Percentiles rank a stretch among this genome's conserved stretches.
Evolutionary conservation across 2,113 vertebrate genomes (phyloP).

Genomic region (Cairina moschata): DNA sequence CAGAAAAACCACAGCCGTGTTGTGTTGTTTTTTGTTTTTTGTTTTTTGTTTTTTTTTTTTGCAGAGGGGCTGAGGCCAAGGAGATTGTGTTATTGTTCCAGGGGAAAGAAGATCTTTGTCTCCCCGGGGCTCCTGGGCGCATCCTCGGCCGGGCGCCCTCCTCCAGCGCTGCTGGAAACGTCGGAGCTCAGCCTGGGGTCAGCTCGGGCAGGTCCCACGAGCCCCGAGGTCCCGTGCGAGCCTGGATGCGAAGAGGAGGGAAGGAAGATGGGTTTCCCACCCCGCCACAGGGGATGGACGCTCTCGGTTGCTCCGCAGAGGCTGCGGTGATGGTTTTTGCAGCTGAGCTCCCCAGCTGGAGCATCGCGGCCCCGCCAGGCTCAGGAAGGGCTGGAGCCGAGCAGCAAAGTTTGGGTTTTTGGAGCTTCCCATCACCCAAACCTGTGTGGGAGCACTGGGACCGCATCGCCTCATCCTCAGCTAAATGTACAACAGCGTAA

Average conservation of each 20-base stretch:
- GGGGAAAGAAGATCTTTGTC: not conserved
- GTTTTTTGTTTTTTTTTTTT: not conserved
- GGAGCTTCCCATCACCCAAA: not conserved
- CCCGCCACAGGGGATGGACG: not conserved
- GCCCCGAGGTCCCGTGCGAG: not conserved
- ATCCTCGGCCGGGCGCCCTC: not conserved
- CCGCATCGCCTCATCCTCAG: not conserved
- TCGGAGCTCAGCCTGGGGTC: not conserved
- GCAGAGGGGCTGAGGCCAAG: not conserved
- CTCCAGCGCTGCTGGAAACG: not conserved
- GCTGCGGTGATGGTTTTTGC: constrained; percentile 13
- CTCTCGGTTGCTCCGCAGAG: not conserved
- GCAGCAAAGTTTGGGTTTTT: not conserved
- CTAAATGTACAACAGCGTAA: accelerated
- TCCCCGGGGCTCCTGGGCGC: accelerated
- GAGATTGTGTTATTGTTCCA: not conserved
- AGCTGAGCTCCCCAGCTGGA: not conserved
- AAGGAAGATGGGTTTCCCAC: not conserved
- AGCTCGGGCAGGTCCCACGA: not conserved
- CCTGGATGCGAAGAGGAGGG: not conserved
- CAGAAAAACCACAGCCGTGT: not conserved
- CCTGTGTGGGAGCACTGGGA: not conserved
- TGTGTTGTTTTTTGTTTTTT: not conserved
- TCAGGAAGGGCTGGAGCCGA: not conserved
- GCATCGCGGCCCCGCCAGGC: not conserved